Percentiles rank a stretch among this genome's conserved stretches.
phyloP scores from a whole-genome alignment of 2,888 invertebrate species.

The Catonia carolina region DNA sequence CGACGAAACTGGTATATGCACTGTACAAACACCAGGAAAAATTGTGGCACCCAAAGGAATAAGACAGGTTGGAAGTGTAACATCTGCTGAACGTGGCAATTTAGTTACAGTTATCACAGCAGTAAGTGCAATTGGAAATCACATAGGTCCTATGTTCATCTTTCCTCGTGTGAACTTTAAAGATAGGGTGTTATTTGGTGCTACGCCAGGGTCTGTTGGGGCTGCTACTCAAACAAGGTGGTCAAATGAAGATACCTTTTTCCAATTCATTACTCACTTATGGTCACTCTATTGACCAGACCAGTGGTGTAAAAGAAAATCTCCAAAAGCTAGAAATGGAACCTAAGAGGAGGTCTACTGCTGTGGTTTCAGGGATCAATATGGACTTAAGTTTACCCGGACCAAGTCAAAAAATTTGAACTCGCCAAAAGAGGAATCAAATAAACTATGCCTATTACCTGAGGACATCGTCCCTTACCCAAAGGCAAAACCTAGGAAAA shows the following conservation, averaged over 20 bases:
- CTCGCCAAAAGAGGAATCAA: too few relatives aligned
- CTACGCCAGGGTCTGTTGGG: constrained; percentile 38
- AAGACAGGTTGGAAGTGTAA: constrained; percentile 1
- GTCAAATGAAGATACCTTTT: constrained; percentile 32
- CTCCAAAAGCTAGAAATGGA: too few relatives aligned
- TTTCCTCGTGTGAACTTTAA: constrained; percentile 36
- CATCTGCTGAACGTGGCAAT: constrained; percentile 20
- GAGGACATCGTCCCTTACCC: not conserved
- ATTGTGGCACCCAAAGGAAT: constrained; percentile 12
- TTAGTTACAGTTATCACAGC: constrained; percentile 31
- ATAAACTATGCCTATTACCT: not conserved
- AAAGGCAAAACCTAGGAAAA: not conserved
- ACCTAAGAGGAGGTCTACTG: too few relatives aligned
- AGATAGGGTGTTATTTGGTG: constrained; percentile 31
- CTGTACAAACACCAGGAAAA: constrained; percentile 7
- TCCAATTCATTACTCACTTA: not conserved
- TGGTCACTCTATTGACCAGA: not conserved
- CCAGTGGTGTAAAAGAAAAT: constrained; percentile 3
- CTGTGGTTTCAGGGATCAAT: too few relatives aligned
- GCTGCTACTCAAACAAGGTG: constrained; percentile 38
- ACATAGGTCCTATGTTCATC: constrained; percentile 36
- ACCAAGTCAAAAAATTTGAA: too few relatives aligned
- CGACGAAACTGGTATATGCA: constrained; percentile 4
- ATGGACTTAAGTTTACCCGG: too few relatives aligned
- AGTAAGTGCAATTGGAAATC: constrained; percentile 31